Base-by-base conservation (phyloP, 2,797 vertebrate genomes). In the Pseudomugil tenellus region DNA sequence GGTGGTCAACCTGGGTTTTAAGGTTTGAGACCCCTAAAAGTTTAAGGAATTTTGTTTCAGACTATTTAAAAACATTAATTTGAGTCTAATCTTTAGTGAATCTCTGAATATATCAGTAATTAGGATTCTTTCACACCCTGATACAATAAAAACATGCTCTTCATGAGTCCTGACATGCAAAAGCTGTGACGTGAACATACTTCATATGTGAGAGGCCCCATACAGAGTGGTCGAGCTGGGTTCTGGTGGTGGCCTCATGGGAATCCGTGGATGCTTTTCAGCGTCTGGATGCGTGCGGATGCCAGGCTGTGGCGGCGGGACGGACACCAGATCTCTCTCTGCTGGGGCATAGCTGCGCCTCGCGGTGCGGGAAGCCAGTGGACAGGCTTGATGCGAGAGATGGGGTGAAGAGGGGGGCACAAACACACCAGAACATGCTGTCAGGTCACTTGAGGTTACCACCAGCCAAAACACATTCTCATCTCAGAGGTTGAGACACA, bases 201-300 rank as follows among this genome's bases (percentile, higher is more conserved):
- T 91, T 94, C 86, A 93, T 81, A 86, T 78, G 87, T 80, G 72
- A 74, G 87, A 83, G 92, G 91, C 92, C 92, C 94, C 94, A 94
- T 93, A 88, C 91, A 94, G 92, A 93, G 91, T 84, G 86, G 77
- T 68, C 77, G 62, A 77, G 88, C 83, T 82, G 89, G 91, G 90
- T 89, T 82, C 90, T 88, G 86, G 80, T 86, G 86, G 89, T 67
- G 86, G 91, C 92, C 87, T 93, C 93, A 94, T 94, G 90, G 89
- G 90, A 90, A 85, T 78, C 55, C 7, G 72, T 83, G 86, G 86
- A 72, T 70, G 74, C 81, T 81, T 76, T 83, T 89, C 79, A 59
- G 83, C 21, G 83, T 77, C 76, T 79, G 84, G 59, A 67, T 80
- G 78, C 61, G 71, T 64, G 25, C 37, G 58, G 74, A 55, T 31